Evolutionary conservation across 2,113 vertebrate species (phyloP), one percentile per base, ranked within the genome.

Genomic region (Pyxicephalus adspersus): DNA sequence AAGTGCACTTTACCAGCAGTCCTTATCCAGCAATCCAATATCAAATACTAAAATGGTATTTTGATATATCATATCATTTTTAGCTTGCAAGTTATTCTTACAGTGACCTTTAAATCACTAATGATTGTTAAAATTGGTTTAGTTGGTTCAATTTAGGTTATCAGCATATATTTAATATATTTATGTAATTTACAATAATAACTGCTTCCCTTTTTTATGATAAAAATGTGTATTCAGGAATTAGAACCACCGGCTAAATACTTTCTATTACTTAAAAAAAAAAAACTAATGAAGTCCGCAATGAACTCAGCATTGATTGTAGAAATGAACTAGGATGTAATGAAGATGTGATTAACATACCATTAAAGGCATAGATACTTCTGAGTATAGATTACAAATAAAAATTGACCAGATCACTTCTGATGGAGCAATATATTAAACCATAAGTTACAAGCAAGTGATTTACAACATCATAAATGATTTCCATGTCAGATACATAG

Each of bases 331-430:
- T 51, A 22, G 51, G 38, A 64, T 20, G 34, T 76, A 76, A 76
- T 76, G 34, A 73, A 76, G 73, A 76, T 50, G 73, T 76, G 58
- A 63, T 76, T 63, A 76, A 76, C 73, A 76, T 76, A 45, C 58
- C 57, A 76, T 76, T 76, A 76, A 61, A 76, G 58, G 73, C 31
- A 8, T 23, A 76, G 61, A 23, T 64, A 63, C 58, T 76, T 76
- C 34, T 76, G 73, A 28, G 22, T 76, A 76, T 64, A 51, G 73
- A 76, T 76, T 76, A 63, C 73, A 64, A 64, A 76, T 76, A 63
- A 61, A 76, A 76, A 76, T 64, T 76, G 58, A 76, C 57, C 58
- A 23, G 64, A 64, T 76, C 57, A 64, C 58, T 64, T 76, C 73
- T 63, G 58, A 50, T 25, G 23, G 31, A 51, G 73, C 26, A 76